Evolutionary conservation across 2,113 vertebrate genomes (phyloP), one percentile per base, ranked within the genome.

Genomic region (Trogon surrucura): DNA sequence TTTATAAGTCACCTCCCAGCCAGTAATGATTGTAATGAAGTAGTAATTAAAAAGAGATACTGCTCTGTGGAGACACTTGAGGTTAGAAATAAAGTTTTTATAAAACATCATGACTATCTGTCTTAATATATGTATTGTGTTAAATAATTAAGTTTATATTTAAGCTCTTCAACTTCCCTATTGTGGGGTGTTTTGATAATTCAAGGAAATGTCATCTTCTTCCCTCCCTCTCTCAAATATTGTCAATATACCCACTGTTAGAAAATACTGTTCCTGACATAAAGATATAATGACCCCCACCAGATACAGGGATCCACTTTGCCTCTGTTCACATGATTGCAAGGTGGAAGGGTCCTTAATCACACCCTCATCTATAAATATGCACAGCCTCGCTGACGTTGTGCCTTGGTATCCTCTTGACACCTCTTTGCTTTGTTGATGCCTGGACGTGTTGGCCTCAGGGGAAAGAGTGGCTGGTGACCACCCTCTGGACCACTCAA

Each of bases 41-140:
- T 30, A 89, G 41, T 57, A 91, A 95, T 94, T 92, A 95, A 81
- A 71, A 29, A 82, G 45, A 82, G 26, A 87, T 92, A 87, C 14
- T 23, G 14, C 56, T 92, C 65, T 82, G 47, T 60, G 36, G 61
- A 96, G 80, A 87, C 29, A 51, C 16, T 72, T 56, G 50, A 87
- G 10, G 54, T 92, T 77, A 74, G 62, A 92, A 94, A 91, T 45
- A 73, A 85, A 84, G 30, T 41, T 79, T 65, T 78, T 29, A 64
- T 67, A 67, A 79, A 77, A 60, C 41, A 77, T 34, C 18, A 69
- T 20, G 17, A 9, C 22, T 95, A 79, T 32, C 57, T 85, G 21
- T 77, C 21, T 65, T 81, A 66, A 73, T 29, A 21, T 22, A 45
- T 1, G 4, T 29, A 79, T 65, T 89, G 27, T 71, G 29, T 20